Conservation (phyloP, 2,888 invertebrate genomes). For the Venustoraphidia nigricollis region DNA sequence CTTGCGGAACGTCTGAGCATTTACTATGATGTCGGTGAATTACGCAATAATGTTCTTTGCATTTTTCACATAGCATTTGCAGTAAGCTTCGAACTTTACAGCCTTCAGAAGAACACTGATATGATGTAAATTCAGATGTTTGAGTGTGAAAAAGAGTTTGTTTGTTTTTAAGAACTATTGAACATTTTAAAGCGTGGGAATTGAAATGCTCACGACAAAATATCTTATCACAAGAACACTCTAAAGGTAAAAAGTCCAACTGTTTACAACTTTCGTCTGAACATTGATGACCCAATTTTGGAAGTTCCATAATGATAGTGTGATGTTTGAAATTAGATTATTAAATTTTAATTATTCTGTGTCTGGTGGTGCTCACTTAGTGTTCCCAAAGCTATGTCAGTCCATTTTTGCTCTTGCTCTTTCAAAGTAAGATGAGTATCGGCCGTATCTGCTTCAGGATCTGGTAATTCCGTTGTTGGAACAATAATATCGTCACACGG, state of each 20-base stretch:
- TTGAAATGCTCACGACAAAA: slow-evolving; percentile 56
- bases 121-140: slow-evolving; percentile 19
- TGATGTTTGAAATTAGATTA: background rate
- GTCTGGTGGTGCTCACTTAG: slow-evolving; percentile 33
- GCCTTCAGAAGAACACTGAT: slow-evolving; percentile 36
- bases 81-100: slow-evolving; percentile 46
- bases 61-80: slow-evolving; percentile 47
- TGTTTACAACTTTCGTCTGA: slow-evolving; percentile 42
- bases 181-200: slow-evolving; percentile 36
- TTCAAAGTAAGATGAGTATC: slow-evolving; percentile 80
- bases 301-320: slow-evolving; percentile 46
- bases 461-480: slow-evolving; percentile 75
- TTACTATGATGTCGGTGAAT: slow-evolving; percentile 39
- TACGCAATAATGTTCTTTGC: slow-evolving; percentile 53
- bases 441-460: slow-evolving; percentile 84
- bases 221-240: slow-evolving; percentile 43
- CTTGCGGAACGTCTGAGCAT: background rate
- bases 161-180: background rate
- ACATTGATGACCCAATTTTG: slow-evolving; percentile 53
- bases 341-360: background rate
- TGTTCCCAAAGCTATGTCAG: slow-evolving; percentile 35
- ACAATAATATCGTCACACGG: slow-evolving; percentile 76
- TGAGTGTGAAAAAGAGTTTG: too few species aligned
- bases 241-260: slow-evolving; percentile 55
- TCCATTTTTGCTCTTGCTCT: slow-evolving; percentile 64